Conservation (phyloP, 2,888 invertebrate genomes). For the Ellobium chinense region DNA sequence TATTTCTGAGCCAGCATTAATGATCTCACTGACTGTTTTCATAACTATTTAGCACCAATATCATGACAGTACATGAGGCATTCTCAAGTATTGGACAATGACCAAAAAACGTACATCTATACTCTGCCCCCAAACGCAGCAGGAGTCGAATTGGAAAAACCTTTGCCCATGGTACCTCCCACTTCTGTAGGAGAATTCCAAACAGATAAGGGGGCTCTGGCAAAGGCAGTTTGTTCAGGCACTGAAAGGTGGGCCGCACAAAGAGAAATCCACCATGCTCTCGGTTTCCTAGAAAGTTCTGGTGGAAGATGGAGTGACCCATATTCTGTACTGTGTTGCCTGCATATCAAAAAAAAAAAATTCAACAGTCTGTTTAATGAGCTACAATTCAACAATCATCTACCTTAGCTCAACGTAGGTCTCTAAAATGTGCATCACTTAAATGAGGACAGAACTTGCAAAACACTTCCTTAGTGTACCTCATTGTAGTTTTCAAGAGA, state of each 20-base stretch:
- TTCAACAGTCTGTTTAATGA: not conserved
- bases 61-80: no score
- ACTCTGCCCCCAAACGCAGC: conserved; percentile 90
- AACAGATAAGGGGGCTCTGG: conserved; percentile 89
- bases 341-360: conserved; percentile 64
- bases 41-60: no score
- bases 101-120: conserved; percentile 84
- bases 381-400: no score
- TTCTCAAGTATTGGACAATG: no score
- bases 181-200: conserved; percentile 88
- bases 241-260: conserved; percentile 89
- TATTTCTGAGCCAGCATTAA: no score
- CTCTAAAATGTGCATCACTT: no score
- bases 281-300: conserved; percentile 75
- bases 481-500: no score
- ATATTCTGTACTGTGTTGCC: conserved; percentile 86
- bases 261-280: conserved; percentile 88
- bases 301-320: conserved; percentile 84
- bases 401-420: no score
- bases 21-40: no score
- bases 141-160: conserved; percentile 86
- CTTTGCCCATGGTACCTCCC: conserved; percentile 91
- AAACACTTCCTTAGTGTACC: no score
- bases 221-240: conserved; percentile 86
- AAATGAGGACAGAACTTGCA: no score